Conservation (phyloP, 1,140 invertebrate genomes). For the Dolichoris vasculosae region DNA sequence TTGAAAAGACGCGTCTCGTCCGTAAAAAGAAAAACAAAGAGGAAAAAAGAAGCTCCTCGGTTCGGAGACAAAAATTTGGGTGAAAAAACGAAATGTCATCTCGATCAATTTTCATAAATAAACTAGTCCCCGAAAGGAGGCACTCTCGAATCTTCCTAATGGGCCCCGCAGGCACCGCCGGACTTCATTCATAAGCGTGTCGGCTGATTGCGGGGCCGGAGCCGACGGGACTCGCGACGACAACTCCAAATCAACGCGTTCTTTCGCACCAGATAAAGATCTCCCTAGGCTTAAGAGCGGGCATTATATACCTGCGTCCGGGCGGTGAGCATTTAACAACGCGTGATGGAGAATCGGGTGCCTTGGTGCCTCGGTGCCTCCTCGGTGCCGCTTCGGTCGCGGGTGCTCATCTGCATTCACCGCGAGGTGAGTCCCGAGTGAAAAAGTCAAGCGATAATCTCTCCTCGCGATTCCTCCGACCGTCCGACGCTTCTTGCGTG, state of each 20-base stretch:
- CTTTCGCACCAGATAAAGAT: conserved; percentile 59
- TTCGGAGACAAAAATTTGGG: background rate
- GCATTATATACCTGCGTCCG: background rate
- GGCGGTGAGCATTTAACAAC: conserved; percentile 49
- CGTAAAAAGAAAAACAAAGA: background rate
- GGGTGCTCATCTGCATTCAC: background rate
- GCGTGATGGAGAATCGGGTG: conserved; percentile 56
- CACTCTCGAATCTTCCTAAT: conserved; percentile 22
- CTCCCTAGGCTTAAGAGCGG: conserved; percentile 38
- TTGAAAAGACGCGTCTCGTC: too few relatives aligned
- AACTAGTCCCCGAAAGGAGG: background rate
- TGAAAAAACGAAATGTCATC: background rate
- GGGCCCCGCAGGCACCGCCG: background rate
- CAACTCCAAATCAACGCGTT: conserved; percentile 56
- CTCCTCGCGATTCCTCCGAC: background rate
- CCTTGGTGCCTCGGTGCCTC: too few relatives aligned
- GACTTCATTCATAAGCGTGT: conserved; percentile 50
- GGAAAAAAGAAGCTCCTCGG: background rate
- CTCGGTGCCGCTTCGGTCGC: conserved; percentile 31
- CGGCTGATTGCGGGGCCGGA: background rate
- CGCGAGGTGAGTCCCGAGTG: background rate
- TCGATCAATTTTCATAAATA: conserved; percentile 44
- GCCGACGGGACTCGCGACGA: conserved; percentile 47
- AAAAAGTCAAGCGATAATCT: background rate
- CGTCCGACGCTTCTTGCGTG: background rate